Evolutionary conservation across 2,113 vertebrate genomes (phyloP).

Genomic region (Apus apus): DNA sequence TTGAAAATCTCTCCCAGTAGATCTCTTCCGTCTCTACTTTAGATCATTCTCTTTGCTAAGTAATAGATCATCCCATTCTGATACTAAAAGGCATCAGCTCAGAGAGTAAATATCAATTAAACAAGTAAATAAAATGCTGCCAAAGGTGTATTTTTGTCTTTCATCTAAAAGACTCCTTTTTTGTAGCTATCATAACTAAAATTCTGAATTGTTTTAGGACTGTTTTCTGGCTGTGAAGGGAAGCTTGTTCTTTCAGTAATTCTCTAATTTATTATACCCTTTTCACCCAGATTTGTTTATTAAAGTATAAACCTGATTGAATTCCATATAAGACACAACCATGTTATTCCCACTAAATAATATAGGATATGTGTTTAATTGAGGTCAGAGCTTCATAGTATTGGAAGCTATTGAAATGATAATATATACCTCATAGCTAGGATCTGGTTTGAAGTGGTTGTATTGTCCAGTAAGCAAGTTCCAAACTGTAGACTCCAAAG

Average conservation of each 20-base stretch:
- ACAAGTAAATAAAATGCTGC: conserved; percentile 50
- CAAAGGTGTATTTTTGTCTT: conserved; percentile 45
- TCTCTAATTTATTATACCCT: not conserved
- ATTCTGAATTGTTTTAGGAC: not conserved
- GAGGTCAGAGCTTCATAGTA: not conserved
- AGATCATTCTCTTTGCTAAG: conserved; percentile 55
- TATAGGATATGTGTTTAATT: conserved; percentile 11
- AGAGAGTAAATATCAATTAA: conserved; percentile 53
- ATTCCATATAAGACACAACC: not conserved
- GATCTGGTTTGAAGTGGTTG: not conserved
- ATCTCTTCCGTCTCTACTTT: conserved; percentile 36
- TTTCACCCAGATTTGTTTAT: not conserved
- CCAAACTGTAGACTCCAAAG: not conserved
- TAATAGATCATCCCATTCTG: conserved; percentile 37
- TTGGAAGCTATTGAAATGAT: not conserved
- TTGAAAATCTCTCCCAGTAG: conserved; percentile 53
- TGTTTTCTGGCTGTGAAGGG: not conserved
- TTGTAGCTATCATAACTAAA: not conserved
- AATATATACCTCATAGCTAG: not conserved
- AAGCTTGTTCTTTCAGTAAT: not conserved
- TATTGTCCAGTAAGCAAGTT: conserved; percentile 2
- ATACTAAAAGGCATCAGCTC: not conserved
- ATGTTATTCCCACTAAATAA: not conserved
- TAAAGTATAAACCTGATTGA: not conserved
- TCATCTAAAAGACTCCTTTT: not conserved